Evolutionary conservation across 2,888 invertebrate species (phyloP).

Genomic region (Phorcus lineatus): DNA sequence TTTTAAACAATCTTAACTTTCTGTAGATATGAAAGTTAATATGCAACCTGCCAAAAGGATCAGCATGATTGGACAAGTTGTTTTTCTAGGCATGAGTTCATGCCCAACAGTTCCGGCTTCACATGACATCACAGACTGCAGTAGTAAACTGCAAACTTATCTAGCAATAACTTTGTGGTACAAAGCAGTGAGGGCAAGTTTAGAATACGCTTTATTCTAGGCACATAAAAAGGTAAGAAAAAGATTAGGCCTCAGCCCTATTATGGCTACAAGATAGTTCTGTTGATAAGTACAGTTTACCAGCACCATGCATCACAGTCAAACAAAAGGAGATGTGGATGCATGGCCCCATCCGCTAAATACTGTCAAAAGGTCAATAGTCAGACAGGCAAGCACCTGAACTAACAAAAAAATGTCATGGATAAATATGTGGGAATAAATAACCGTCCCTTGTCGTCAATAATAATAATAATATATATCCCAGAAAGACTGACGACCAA

Average conservation of each 20-base stretch:
- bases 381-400: slow-evolving; percentile 7
- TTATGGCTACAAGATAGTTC: slow-evolving; percentile 13
- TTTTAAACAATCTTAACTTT: no score
- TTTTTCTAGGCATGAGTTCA: no score
- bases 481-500: slow-evolving; percentile 5
- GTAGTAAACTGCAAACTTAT: no score
- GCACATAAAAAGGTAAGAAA: slow-evolving; percentile 7
- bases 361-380: slow-evolving; percentile 16
- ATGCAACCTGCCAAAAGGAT: no score
- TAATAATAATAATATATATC: slow-evolving; percentile 5
- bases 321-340: neutral
- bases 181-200: no score
- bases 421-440: slow-evolving; percentile 31
- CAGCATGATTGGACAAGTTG: no score
- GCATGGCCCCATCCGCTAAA: neutral
- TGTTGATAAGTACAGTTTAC: neutral
- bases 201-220: slow-evolving; percentile 16
- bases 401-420: slow-evolving; percentile 28
- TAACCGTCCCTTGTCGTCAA: slow-evolving; percentile 18
- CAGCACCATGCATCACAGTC: neutral
- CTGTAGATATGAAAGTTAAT: no score
- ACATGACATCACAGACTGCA: no score
- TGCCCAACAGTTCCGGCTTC: no score
- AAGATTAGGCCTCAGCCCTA: neutral
- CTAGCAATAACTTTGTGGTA: no score